A percentile compares a stretch with the other conserved stretches of the same genome.
Conservation (phyloP, 2,113 vertebrate genomes). For the Podocnemis expansa region DNA sequence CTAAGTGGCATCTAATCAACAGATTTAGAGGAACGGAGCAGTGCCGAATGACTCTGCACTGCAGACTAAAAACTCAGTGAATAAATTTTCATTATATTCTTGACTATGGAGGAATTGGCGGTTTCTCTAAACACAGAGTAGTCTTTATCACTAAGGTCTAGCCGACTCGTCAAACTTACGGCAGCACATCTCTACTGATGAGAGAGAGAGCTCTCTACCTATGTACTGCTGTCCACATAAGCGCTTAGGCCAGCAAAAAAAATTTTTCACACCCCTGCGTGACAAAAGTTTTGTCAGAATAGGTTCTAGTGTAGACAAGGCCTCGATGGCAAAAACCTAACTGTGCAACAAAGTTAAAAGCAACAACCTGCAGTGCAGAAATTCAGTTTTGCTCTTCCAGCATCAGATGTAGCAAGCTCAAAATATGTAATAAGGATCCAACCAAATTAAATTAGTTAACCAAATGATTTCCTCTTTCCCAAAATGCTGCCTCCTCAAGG, state of each 20-base stretch:
- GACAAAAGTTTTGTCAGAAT: no score
- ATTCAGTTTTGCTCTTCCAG: fast-evolving
- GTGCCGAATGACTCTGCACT: fast-evolving
- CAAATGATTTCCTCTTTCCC: not conserved
- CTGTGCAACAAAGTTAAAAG: not conserved
- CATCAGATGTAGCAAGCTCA: not conserved
- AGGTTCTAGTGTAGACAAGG: no score
- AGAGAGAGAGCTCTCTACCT: no score
- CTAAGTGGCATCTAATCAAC: not conserved
- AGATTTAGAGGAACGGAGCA: fast-evolving
- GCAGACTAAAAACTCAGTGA: not conserved
- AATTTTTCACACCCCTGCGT: no score
- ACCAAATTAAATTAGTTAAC: not conserved
- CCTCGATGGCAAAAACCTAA: not conserved
- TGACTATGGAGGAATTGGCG: fast-evolving
- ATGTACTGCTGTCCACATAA: no score
- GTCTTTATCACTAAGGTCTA: not conserved
- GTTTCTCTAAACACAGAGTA: not conserved
- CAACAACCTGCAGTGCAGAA: not conserved
- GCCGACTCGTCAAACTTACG: no score
- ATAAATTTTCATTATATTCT: not conserved
- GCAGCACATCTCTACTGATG: no score
- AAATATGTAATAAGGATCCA: not conserved
- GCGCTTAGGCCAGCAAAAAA: no score
- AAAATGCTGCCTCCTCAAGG: not conserved